phyloP scores from a whole-genome alignment of 2,797 vertebrate genomes.

The Ceyx erithaca region DNA sequence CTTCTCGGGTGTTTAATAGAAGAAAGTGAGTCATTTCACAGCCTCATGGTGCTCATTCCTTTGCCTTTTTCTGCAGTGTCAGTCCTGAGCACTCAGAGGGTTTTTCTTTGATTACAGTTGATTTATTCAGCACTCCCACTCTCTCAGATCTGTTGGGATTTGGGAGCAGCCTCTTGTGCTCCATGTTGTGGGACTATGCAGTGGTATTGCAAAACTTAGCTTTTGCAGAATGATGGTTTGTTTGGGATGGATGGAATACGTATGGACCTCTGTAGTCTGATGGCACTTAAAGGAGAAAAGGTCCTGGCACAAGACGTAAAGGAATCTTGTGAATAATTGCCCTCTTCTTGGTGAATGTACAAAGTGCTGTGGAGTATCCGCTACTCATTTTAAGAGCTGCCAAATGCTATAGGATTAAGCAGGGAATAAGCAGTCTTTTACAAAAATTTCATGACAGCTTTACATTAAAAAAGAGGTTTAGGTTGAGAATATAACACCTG shows the following conservation, averaged over 20 bases:
- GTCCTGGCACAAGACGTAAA: background rate
- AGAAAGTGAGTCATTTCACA: background rate
- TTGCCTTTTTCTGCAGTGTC: background rate
- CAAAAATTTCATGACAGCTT: slow-evolving; percentile 46
- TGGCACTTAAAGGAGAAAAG: background rate
- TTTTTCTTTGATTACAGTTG: background rate
- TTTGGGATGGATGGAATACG: background rate
- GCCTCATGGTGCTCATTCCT: background rate
- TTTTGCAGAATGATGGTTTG: background rate
- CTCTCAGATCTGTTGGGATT: background rate
- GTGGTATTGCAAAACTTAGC: background rate
- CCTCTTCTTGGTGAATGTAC: background rate
- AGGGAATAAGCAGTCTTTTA: slow-evolving; percentile 14
- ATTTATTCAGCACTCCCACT: background rate
- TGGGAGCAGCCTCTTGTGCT: background rate
- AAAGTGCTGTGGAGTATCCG: background rate
- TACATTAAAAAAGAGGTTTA: slow-evolving; percentile 18
- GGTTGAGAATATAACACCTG: slow-evolving; percentile 43
- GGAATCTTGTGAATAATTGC: background rate
- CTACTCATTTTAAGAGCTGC: background rate
- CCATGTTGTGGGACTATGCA: background rate
- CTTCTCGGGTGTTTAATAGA: slow-evolving; percentile 29
- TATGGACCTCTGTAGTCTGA: fast-evolving
- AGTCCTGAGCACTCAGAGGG: background rate
- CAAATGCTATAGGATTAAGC: background rate